Evolutionary conservation across 2,113 vertebrate genomes (phyloP).

Genomic region (Engraulis encrasicolus): DNA sequence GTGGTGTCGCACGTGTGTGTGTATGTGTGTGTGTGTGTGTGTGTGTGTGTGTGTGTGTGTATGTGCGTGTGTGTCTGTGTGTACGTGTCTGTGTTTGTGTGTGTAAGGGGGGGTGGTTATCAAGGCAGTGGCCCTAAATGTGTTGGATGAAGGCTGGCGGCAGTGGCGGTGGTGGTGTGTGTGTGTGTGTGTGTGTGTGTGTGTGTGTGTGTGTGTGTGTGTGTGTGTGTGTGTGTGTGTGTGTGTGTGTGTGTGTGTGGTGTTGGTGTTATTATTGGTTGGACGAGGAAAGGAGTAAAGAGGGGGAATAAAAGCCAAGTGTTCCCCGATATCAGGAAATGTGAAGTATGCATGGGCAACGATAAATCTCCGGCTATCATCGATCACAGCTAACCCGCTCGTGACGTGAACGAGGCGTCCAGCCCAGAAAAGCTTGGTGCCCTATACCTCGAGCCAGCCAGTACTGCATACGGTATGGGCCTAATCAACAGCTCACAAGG

Average conservation of each 20-base stretch:
- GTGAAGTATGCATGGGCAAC: not conserved
- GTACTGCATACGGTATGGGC: slow-evolving; percentile 28
- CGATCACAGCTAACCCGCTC: slow-evolving; percentile 23
- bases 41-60: no score
- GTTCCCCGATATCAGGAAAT: slow-evolving; percentile 26
- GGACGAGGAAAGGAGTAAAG: not conserved
- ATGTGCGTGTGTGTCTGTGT: no score
- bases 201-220: no score
- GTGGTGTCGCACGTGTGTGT: no score
- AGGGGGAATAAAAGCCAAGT: slow-evolving; percentile 13
- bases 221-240: not conserved
- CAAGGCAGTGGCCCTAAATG: no score
- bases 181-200: no score
- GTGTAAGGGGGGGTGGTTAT: no score
- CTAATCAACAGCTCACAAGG: slow-evolving; percentile 33
- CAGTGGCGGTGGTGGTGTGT: no score
- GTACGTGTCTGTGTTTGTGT: no score
- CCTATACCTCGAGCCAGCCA: slow-evolving; percentile 24
- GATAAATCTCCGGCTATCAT: slow-evolving; percentile 35
- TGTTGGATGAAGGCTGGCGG: no score
- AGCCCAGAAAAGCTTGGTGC: slow-evolving; percentile 8
- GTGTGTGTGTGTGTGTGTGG: not conserved
- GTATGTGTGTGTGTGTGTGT: no score
- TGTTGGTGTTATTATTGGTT: not conserved
- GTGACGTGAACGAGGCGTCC: not conserved